phyloP scores from a whole-genome alignment of 2,797 vertebrate genomes.

The Telmatherina bonti region DNA sequence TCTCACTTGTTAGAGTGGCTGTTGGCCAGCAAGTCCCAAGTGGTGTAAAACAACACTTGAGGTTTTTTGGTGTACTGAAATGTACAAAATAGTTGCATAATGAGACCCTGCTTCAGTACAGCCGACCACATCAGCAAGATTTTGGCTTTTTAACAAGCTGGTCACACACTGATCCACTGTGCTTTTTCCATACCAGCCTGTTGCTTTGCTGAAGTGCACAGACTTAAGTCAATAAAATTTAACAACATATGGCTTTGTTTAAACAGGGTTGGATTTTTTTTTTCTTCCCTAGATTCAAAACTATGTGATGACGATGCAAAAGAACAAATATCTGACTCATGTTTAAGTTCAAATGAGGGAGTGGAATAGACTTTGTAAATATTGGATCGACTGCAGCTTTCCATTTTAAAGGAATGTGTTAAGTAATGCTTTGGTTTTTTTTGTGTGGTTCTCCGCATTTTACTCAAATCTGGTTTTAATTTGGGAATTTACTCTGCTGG shows the following conservation, averaged over 20 bases:
- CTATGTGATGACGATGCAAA: conserved; percentile 16
- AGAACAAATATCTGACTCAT: not conserved
- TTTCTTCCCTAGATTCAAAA: conserved; percentile 2
- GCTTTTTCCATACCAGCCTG: conserved; percentile 22
- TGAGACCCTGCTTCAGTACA: conserved; percentile 4
- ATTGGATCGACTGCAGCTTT: conserved; percentile 16
- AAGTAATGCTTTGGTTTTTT: conserved; percentile 16
- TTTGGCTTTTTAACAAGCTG: conserved; percentile 56
- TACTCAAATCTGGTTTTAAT: conserved; percentile 66
- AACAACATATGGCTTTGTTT: conserved; percentile 61
- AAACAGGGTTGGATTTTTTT: conserved; percentile 25
- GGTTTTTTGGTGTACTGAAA: conserved; percentile 46
- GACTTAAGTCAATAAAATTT: conserved; percentile 64
- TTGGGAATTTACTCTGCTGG: conserved; percentile 32
- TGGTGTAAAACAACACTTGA: conserved; percentile 60
- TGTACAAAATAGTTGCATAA: conserved; percentile 65
- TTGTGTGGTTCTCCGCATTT: conserved; percentile 24
- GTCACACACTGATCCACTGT: conserved; percentile 34
- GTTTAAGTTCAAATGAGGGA: not conserved
- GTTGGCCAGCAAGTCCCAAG: conserved; percentile 47
- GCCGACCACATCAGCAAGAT: conserved; percentile 59
- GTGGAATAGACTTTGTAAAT: conserved; percentile 19
- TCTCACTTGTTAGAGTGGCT: conserved; percentile 58
- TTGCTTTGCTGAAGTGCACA: conserved; percentile 64
- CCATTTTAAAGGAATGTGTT: conserved; percentile 21